Evolutionary conservation across 1,140 invertebrate genomes (phyloP), one percentile per base, ranked within the genome.

Genomic region (Samia ricini): DNA sequence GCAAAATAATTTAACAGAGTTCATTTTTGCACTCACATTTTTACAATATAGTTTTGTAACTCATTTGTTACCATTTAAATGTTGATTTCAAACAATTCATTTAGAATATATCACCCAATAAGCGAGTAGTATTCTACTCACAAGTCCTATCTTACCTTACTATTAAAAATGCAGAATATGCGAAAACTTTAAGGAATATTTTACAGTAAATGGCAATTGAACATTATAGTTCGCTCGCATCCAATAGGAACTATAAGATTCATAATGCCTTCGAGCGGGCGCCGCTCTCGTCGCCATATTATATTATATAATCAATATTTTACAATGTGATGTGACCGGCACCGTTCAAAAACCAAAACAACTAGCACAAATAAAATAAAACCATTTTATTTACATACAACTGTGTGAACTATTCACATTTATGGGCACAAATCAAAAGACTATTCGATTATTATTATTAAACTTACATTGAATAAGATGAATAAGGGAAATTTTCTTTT

Each of bases 1-100:
- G 87, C 89, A 91, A 91, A 91, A 91, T 91, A 91, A 91, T 91
- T 91, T 91, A 91, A 91, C 85, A 88, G 83, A 86, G 83, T 88
- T 84, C 83, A 89, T 88, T 89, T 91, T 91, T 89, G 90, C 89
- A 91, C 89, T 90, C 88, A 87, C 83, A 88, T 88, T 85, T n/a
- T n/a, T 90, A 88, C 86, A 89, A 88, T 88, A 88, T 85, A 88
- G 71, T 77, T 82, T 74, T 75, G 87, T 85, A 86, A 88, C 77
- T 77, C 73, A 74, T 79, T 71, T 74, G 80, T 85, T 88, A 85
- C 83, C 67, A 75, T 76, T 79, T 79, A 74, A 80, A 77, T 84
- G 72, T 81, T 76, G 74, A 78, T 81, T 81, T 85, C 75, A 83
- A 83, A 86, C 81, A 85, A 85, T 74, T 81, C 83, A 81, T 89